phyloP scores from a whole-genome alignment of 2,888 invertebrate genomes.

The Sepioteuthis lessoniana region DNA sequence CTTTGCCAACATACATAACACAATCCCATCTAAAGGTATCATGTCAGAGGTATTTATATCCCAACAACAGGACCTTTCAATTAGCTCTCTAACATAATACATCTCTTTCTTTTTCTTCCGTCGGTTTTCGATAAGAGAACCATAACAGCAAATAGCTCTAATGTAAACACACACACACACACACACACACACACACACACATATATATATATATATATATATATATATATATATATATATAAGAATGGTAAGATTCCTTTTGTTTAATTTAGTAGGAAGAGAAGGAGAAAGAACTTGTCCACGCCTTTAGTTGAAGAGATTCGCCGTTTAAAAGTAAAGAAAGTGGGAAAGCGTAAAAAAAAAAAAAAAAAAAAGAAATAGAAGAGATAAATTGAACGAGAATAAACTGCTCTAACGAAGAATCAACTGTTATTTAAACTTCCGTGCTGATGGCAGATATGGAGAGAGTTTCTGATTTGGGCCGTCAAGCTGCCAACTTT shows the following conservation, averaged over 20 bases:
- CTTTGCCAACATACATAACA: too few species aligned
- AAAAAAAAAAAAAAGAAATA: background rate
- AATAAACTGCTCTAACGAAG: background rate
- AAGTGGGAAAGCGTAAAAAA: background rate
- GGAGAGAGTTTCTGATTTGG: background rate
- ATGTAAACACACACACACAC: background rate
- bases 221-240: too few species aligned
- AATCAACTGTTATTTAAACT: background rate
- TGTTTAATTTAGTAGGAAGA: background rate
- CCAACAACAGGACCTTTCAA: background rate
- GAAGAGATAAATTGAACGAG: background rate
- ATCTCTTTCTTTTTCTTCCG: background rate
- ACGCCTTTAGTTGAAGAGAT: background rate
- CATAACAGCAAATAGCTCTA: background rate
- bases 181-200: too few species aligned
- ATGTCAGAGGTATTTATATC: background rate
- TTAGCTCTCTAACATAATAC: background rate
- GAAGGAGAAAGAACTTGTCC: background rate
- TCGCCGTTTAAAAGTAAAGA: background rate
- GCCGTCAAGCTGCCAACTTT: background rate
- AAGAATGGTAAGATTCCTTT: background rate
- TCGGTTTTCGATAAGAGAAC: background rate
- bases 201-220: too few species aligned
- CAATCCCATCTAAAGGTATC: background rate
- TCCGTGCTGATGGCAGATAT: background rate